Evolutionary conservation across 2,113 vertebrate genomes (phyloP), one percentile per base, ranked within the genome.

Genomic region (Xiphorhynchus elegans): DNA sequence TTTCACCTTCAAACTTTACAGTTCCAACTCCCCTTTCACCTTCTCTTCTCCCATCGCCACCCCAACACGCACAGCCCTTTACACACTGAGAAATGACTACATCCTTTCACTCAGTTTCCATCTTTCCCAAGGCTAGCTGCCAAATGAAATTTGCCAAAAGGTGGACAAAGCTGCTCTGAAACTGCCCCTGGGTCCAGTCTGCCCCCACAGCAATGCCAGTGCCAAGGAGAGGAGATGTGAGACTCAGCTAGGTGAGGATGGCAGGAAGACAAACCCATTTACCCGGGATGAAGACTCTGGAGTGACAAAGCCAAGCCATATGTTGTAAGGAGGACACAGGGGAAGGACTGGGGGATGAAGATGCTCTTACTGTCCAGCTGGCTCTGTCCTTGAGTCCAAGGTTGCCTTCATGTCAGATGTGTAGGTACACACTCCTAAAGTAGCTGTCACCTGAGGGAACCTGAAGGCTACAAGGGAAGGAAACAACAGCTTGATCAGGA

Each of bases 1-100:
- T 92, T 94, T 96, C 49, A 49, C 94, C 92, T 95, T 97, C 87
- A 95, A 84, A 93, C 87, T 95, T 95, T 90, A 88, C 59, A 86
- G 35, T 56, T 66, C 42, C 66, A 76, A 31, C 67, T 84, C 69
- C 50, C 78, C 91, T 95, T 96, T 95, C 79, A 93, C 96, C 53
- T 47, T 82, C n/a, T 62, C 35, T 49, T 79, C 56, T 77, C 49
- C 62, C 37, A 67, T 60, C 2, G 14, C 64, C 66, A 85, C 91
- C 69, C 64, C 28, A 53, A 58, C 12, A 29, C 35, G 55, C 28
- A 13, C 2, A 69, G 44, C 25, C 53, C 60, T 88, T 85, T 66
- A 73, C 2, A 4, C 47, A 10, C 52, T 16, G 42, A 79, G 67
- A 53, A 89, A 47, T 37, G 63, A 73, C 92, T 87, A 62, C 44